These are phyloP conservation scores for Pachypanchax playfairii DNA, from an alignment of 2,113 vertebrate genomes.

Conservation along the genomic window DNA sequence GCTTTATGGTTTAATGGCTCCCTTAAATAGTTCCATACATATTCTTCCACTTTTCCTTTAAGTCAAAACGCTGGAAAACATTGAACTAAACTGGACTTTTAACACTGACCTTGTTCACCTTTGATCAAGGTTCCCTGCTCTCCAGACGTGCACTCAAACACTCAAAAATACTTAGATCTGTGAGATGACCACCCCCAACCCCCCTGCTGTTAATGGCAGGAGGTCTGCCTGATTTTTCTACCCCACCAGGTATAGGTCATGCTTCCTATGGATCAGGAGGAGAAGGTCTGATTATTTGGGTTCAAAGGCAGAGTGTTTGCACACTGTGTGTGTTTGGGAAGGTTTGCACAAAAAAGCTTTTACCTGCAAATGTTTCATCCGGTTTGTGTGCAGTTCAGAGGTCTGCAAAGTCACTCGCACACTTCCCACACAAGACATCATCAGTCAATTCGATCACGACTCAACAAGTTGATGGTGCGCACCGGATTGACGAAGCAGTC, in stretches of 20 bases:
- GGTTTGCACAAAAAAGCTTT: slow-evolving; percentile 20
- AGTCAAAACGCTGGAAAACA: slow-evolving; percentile 16
- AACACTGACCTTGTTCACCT: slow-evolving; percentile 32
- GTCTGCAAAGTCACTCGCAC: slow-evolving; percentile 44
- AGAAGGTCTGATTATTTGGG: slow-evolving; percentile 67
- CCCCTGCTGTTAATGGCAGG: slow-evolving; percentile 16
- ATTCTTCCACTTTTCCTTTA: not conserved
- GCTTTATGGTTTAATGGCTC: slow-evolving; percentile 12
- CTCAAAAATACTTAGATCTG: slow-evolving; percentile 19
- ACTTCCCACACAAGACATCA: slow-evolving; percentile 37
- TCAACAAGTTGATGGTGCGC: slow-evolving; percentile 40
- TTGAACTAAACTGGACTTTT: slow-evolving; percentile 44
- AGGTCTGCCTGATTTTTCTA: slow-evolving; percentile 37
- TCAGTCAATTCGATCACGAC: slow-evolving; percentile 57
- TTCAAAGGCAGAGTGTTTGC: slow-evolving; percentile 43
- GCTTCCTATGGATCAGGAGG: slow-evolving; percentile 49
- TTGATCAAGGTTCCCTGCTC: slow-evolving; percentile 2
- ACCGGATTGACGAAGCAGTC: slow-evolving; percentile 27
- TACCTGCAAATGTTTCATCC: slow-evolving; percentile 29
- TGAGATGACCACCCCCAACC: slow-evolving; percentile 9
- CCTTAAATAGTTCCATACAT: slow-evolving; percentile 21
- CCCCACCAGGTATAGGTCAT: slow-evolving; percentile 51
- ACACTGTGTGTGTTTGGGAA: not conserved
- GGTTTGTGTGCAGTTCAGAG: slow-evolving; percentile 27
- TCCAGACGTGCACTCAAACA: slow-evolving; percentile 18